phyloP scores from a whole-genome alignment of 2,888 invertebrate genomes.

The Dioctria rufipes region DNA sequence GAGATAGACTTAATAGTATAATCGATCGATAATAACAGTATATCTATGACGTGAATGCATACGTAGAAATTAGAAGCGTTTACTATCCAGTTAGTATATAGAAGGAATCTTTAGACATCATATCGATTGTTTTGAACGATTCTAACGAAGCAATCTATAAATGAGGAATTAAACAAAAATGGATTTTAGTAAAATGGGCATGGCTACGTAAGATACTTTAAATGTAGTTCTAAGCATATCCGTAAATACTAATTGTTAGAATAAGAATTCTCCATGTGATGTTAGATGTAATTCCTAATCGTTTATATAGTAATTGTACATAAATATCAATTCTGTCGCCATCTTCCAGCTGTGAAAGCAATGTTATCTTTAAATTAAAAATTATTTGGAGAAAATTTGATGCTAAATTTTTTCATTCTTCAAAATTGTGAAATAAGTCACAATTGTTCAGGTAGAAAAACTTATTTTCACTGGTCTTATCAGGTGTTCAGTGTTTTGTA shows the following conservation, averaged over 20 bases:
- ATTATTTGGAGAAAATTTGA: conserved; percentile 33
- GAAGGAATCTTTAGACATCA: not conserved
- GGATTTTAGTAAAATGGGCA: not conserved
- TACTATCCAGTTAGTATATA: conserved; percentile 21
- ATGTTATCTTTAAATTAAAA: conserved; percentile 15
- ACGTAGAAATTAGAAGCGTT: conserved; percentile 15
- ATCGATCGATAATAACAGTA: not conserved
- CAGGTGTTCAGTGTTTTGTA: too few relatives aligned
- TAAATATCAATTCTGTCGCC: conserved; percentile 42
- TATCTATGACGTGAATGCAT: not conserved
- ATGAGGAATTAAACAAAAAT: conserved; percentile 6
- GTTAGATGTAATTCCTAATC: conserved; percentile 43
- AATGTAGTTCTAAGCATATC: conserved; percentile 47
- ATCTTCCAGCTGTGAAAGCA: conserved; percentile 48
- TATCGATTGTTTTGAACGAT: not conserved
- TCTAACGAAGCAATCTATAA: conserved; percentile 10
- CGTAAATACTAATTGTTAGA: conserved; percentile 34
- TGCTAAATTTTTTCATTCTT: too few relatives aligned
- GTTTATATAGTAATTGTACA: conserved; percentile 11
- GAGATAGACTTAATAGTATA: conserved; percentile 3
- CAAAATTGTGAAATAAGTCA: too few relatives aligned
- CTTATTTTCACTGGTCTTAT: too few relatives aligned
- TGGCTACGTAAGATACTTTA: conserved; percentile 20
- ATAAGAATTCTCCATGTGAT: conserved; percentile 51
- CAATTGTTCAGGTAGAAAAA: too few relatives aligned